Evolutionary conservation across 2,888 invertebrate genomes (phyloP), one percentile per base, ranked within the genome.

Genomic region (Ichneumoninae sp.): DNA sequence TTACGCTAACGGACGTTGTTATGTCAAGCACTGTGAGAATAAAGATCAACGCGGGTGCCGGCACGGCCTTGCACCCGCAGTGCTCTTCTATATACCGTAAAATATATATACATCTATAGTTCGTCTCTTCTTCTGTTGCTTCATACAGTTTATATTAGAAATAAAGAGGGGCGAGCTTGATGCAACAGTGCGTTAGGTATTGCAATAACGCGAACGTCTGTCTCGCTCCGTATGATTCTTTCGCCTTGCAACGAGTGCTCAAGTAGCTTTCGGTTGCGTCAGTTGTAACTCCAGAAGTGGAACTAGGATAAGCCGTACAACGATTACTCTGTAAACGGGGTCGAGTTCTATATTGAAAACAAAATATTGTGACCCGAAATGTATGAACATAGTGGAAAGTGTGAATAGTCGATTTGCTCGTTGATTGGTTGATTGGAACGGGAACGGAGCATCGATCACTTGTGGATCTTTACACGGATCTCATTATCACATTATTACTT

Each of bases 61-160:
- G 33, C 36, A 69, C 54, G 72, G 57, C 82, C 82, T 82, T 82
- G 77, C 72, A 77, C 82, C 60, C 66, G 75, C 69, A 70, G n/a
- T 44, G 22, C 70, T 81, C 62, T 62, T 62, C 62, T 62, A 26
- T 33, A 52, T 36, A 62, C 75, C 62, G 47, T 52, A 76, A 40
- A 62, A 30, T 70, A 65, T 44, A 80, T 36, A 47, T 10, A 62
- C 8, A 65, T 52, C 4, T 74, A 36, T 26, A 71, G 72, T 36
- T 77, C 77, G 68, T 78, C 44, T 72, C 30, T 26, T 77, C 66
- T 68, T 82, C 30, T n/a, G 52, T 83, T 79, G 70, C 79, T 69
- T 79, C 74, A 83, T 74, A 60, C 79, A 60, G 79, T 83, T 83
- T 79, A 75, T 83, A 69, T 74, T 70, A 62, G 79, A 83, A 78